Percentiles rank a stretch among this genome's conserved stretches.
Conservation (phyloP, 2,888 invertebrate genomes). For the Lithophane semibrunnea region DNA sequence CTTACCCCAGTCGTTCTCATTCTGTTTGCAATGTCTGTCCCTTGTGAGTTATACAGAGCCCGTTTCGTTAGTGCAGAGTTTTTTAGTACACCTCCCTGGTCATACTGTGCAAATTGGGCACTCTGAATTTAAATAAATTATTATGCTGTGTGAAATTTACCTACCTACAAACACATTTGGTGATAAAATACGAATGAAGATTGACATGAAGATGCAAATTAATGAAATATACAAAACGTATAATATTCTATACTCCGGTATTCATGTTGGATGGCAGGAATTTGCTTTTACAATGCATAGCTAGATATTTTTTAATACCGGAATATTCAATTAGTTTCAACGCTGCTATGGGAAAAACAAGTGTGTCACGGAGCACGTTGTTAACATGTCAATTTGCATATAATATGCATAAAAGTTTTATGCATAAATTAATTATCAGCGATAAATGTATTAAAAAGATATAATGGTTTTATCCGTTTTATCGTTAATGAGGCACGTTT, state of each 20-base stretch:
- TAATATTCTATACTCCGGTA: neutral
- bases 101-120: constrained; percentile 6
- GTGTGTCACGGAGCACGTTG: neutral
- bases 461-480: neutral
- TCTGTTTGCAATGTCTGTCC: constrained; percentile 35
- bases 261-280: neutral
- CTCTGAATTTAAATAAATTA: constrained; percentile 13
- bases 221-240: neutral
- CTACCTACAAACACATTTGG: neutral
- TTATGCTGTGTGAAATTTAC: neutral
- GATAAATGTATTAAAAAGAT: neutral
- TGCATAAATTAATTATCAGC: neutral
- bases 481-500: constrained; percentile 3
- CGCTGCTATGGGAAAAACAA: constrained; percentile 16
- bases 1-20: neutral
- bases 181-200: neutral
- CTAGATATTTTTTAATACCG: neutral
- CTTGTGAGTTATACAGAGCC: constrained; percentile 27
- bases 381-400: constrained; percentile 26
- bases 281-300: neutral
- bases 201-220: too few relatives aligned
- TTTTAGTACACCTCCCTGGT: constrained; percentile 6
- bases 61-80: constrained; percentile 17
- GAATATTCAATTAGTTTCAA: constrained; percentile 25
- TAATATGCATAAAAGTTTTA: constrained; percentile 1